Conservation (phyloP, 2,888 invertebrate species). For the Epinotia bilunana region DNA sequence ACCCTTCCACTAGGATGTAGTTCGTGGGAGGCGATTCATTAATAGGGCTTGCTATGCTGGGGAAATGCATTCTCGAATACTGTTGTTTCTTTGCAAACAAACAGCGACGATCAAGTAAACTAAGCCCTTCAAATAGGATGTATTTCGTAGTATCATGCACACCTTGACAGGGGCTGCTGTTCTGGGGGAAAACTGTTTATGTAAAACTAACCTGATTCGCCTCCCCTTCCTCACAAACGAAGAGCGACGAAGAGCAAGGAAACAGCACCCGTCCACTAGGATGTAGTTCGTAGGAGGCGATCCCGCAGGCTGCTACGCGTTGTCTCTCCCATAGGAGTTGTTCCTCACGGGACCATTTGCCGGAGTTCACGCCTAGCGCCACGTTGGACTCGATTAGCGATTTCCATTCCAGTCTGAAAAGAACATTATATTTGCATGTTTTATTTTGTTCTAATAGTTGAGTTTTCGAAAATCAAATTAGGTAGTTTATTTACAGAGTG, state of each 20-base stretch:
- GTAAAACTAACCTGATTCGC: slow-evolving; percentile 62
- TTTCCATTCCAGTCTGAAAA: slow-evolving; percentile 89
- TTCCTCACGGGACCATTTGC: slow-evolving; percentile 92
- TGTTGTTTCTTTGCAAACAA: slow-evolving; percentile 87
- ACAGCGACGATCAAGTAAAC: no score
- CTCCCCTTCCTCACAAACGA: slow-evolving; percentile 87
- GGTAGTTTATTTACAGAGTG: neutral
- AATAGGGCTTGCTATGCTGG: no score
- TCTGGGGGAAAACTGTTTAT: neutral
- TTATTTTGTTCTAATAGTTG: neutral
- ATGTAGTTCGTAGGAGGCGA: slow-evolving; percentile 96
- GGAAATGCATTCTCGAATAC: no score
- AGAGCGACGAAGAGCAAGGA: slow-evolving; percentile 94
- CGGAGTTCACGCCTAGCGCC: slow-evolving; percentile 83
- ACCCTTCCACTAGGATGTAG: slow-evolving; percentile 93
- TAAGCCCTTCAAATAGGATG: slow-evolving; percentile 85
- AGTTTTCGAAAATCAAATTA: neutral
- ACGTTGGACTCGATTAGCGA: slow-evolving; percentile 91
- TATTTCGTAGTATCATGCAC: slow-evolving; percentile 85
- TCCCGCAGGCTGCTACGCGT: slow-evolving; percentile 95
- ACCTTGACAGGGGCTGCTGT: neutral
- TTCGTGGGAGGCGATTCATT: slow-evolving; percentile 93
- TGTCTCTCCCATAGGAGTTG: slow-evolving; percentile 96
- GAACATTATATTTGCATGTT: neutral
- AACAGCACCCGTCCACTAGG: slow-evolving; percentile 94